These are phyloP conservation scores for Morone saxatilis DNA, from an alignment of 2,113 vertebrate genomes.

Conservation along the genomic window DNA sequence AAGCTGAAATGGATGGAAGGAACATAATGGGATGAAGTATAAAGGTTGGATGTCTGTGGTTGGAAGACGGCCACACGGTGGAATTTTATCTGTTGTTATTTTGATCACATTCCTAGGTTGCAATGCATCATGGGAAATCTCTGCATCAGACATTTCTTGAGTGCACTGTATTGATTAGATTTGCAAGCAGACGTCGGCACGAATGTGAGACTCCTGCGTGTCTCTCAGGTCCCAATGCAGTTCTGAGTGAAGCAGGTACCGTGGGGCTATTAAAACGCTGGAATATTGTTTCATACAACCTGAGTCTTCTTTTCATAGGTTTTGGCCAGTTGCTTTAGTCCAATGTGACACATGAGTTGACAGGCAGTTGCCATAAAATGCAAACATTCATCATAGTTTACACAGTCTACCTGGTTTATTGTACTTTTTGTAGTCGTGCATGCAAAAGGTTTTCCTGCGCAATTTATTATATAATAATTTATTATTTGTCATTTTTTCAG, in stretches of 20 bases:
- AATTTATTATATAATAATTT: not conserved
- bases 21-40: conserved; percentile 13
- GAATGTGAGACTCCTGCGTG: not conserved
- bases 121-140: conserved; percentile 33
- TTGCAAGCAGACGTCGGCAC: conserved; percentile 1
- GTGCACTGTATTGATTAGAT: conserved; percentile 9
- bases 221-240: conserved; percentile 1
- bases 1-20: conserved; percentile 27
- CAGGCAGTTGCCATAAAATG: no score
- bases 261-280: not conserved
- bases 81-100: conserved; percentile 2
- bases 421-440: not conserved
- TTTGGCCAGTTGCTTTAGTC: not conserved
- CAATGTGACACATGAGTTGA: no score
- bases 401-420: not conserved
- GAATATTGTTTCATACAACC: not conserved
- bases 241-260: not conserved
- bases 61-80: not conserved
- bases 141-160: conserved; percentile 8
- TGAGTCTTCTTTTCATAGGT: not conserved
- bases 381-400: not conserved
- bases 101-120: not conserved
- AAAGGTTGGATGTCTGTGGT: not conserved
- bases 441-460: not conserved
- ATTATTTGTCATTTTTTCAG: not conserved